These are phyloP conservation scores for Pandemis corylana DNA, from an alignment of 2,888 invertebrate species.

Conservation along the genomic window DNA sequence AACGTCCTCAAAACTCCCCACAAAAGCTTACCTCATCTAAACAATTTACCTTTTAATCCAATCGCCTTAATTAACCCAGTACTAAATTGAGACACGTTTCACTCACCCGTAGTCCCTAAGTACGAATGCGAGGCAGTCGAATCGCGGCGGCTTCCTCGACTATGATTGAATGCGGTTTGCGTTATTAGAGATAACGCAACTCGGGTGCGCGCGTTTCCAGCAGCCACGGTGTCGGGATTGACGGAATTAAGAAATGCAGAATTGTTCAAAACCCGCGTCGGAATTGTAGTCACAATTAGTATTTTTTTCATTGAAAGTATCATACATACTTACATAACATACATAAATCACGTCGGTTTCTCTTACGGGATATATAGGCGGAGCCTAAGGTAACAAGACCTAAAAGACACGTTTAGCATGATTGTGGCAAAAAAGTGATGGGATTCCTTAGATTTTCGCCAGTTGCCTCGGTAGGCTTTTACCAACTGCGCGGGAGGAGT, in stretches of 20 bases:
- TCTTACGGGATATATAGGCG: too few species aligned
- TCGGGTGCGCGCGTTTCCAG: conserved; percentile 38
- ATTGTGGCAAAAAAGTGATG: too few species aligned
- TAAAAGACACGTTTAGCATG: too few species aligned
- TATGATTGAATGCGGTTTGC: conserved; percentile 76
- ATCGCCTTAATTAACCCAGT: not conserved
- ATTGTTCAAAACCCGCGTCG: not conserved
- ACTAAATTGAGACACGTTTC: not conserved
- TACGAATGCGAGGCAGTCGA: conserved; percentile 65
- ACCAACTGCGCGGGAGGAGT: too few species aligned
- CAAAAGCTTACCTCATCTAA: conserved; percentile 2
- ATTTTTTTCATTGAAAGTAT: too few species aligned
- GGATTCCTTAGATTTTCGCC: too few species aligned
- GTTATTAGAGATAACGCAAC: conserved; percentile 65
- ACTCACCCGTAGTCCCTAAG: conserved; percentile 5
- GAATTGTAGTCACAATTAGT: too few species aligned
- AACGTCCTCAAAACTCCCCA: not conserved
- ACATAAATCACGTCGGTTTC: too few species aligned
- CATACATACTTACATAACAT: too few species aligned
- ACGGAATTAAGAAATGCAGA: not conserved
- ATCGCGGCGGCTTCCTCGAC: conserved; percentile 73
- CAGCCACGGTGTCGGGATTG: conserved; percentile 6
- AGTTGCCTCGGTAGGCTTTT: too few species aligned
- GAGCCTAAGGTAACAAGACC: too few species aligned
- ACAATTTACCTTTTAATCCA: not conserved